These are phyloP conservation scores for Arizona elegans DNA, from an alignment of 2,113 vertebrate species.

Conservation along the genomic window DNA sequence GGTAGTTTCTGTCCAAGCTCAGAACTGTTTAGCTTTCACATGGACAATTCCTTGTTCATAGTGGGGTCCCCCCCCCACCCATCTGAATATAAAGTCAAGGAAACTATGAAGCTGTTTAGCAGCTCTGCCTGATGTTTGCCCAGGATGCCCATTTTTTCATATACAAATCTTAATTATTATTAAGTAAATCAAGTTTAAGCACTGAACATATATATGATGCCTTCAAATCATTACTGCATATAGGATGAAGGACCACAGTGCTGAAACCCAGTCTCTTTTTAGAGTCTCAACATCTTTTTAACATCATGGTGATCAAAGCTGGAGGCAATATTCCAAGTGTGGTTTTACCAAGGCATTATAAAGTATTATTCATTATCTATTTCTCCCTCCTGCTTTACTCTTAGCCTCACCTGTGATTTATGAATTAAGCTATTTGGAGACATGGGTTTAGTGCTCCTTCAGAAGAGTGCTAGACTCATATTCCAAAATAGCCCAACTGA, in stretches of 20 bases:
- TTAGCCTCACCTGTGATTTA: neutral
- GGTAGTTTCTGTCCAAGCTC: neutral
- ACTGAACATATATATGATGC: neutral
- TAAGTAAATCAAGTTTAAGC: neutral
- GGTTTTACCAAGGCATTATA: neutral
- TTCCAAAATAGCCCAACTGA: neutral
- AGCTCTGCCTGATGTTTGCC: neutral
- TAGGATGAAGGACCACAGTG: neutral
- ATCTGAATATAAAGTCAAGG: neutral
- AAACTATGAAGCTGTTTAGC: neutral
- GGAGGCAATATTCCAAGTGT: neutral
- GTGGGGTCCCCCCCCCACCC: neutral
- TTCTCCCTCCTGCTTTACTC: neutral
- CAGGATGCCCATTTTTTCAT: neutral
- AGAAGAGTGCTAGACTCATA: neutral
- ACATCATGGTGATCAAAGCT: neutral
- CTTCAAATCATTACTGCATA: neutral
- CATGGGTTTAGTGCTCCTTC: neutral
- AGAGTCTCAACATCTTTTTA: neutral
- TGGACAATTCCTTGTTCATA: neutral
- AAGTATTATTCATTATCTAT: neutral
- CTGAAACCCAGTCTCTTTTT: neutral
- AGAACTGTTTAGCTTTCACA: neutral
- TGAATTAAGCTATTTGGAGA: neutral
- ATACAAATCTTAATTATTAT: neutral